Percentiles rank a stretch among this genome's conserved stretches.
Evolutionary conservation across 2,113 vertebrate genomes (phyloP).

Genomic region (Grallaria varia): DNA sequence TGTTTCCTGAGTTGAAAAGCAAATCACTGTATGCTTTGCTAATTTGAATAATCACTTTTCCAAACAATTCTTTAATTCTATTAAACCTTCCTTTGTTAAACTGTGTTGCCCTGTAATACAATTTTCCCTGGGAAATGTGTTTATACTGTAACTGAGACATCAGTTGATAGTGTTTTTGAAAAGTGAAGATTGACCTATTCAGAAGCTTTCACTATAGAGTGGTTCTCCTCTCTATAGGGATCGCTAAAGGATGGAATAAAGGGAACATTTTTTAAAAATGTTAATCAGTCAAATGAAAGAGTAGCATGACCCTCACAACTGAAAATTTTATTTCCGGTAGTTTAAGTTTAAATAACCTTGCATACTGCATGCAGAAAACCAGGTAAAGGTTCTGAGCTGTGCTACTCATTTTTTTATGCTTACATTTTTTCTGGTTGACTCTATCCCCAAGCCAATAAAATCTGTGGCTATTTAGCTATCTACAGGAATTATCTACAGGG

Average conservation of each 20-base stretch:
- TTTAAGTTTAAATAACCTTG: neutral
- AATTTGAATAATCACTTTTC: neutral
- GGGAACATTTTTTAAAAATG: neutral
- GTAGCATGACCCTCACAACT: neutral
- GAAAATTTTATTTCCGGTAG: neutral
- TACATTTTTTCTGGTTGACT: neutral
- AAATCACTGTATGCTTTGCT: rapidly evolving
- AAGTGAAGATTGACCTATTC: neutral
- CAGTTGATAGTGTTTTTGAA: neutral
- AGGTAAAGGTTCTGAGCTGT: neutral
- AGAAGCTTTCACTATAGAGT: neutral
- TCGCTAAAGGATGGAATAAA: neutral
- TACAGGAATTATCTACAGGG: neutral
- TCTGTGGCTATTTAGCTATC: neutral
- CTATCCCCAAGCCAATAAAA: neutral
- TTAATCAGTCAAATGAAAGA: neutral
- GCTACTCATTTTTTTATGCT: neutral
- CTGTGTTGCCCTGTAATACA: neutral
- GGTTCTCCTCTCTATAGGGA: neutral
- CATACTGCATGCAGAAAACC: neutral
- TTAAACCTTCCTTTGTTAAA: neutral
- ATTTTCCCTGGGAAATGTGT: neutral
- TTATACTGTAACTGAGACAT: neutral
- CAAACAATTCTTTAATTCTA: neutral
- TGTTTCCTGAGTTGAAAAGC: neutral